Evolutionary conservation across 2,113 vertebrate species (phyloP), one percentile per base, ranked within the genome.

Genomic region (Myiagra hebetior): DNA sequence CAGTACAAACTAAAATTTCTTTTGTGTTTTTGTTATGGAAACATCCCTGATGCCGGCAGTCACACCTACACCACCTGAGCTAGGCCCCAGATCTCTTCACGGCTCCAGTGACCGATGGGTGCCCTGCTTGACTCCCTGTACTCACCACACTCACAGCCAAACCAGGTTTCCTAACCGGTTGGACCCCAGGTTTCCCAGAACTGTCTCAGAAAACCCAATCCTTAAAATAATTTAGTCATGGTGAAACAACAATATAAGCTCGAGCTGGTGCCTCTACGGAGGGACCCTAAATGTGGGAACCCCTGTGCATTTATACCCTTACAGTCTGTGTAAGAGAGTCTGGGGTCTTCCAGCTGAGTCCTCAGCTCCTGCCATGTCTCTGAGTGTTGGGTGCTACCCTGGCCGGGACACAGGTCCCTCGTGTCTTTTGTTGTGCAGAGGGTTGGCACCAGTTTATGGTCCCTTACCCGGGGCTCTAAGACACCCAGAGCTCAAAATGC

Each of bases 181-280:
- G 1, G 0, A 76, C 11, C 16, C 8, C 41, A 53, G 5, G 24
- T 41, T 60, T 62, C 70, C 47, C 47, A 55, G 14, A 60, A 33
- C 10, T 53, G 24, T 47, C 26, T 62, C n/a, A 75, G 70, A 62
- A 27, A 47, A 31, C 35, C 8, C 8, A n/a, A 11, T 63, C 21
- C 20, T 77, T 49, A 62, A 63, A 84, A 69, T 33, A 49, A 77
- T 69, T 23, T 23, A 55, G 6, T 63, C 22, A 23, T 10, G 15
- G 31, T 56, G 35, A 19, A 84, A 56, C 21, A 49, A 56, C 22
- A 69, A 30, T 2, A 1, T 35, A 35, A 69, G 6, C 35, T 62
- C 0, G 0, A 63, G 31, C 14, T 55, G 17, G 5, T 62, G 22
- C 22, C 31, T 63, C 21, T 21, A 26, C 19, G 14, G 21, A 55